Conservation (phyloP, 2,797 vertebrate species). For the Alosa sapidissima region DNA sequence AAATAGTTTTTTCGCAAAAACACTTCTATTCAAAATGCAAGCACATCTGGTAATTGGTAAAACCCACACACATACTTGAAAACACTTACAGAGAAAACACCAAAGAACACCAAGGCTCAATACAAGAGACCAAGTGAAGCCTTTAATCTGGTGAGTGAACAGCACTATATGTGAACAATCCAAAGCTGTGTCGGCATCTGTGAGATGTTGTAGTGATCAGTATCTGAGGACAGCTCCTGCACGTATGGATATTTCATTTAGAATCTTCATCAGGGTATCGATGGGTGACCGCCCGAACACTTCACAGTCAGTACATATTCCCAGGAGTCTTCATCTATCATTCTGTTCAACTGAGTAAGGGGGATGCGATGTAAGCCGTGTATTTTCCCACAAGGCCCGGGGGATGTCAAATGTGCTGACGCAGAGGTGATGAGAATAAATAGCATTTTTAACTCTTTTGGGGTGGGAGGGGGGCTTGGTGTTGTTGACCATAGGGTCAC, state of each 20-base stretch:
- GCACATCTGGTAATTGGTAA: no score
- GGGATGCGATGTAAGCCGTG: background rate
- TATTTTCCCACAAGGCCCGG: background rate
- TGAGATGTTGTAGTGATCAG: background rate
- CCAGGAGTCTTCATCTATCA: conserved; percentile 11
- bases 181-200: background rate
- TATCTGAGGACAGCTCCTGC: background rate
- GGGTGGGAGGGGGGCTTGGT: background rate
- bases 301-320: conserved; percentile 6
- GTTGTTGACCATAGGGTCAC: background rate
- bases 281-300: background rate
- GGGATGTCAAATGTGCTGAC: conserved; percentile 14
- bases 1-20: no score
- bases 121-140: no score
- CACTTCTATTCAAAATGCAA: no score
- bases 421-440: background rate
- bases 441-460: background rate
- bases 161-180: background rate
- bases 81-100: no score
- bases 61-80: no score
- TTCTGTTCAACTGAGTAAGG: background rate
- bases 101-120: no score
- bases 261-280: conserved; percentile 4
- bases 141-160: background rate
- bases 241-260: conserved; percentile 6